phyloP scores from a whole-genome alignment of 2,113 vertebrate species.

The Talpa occidentalis region DNA sequence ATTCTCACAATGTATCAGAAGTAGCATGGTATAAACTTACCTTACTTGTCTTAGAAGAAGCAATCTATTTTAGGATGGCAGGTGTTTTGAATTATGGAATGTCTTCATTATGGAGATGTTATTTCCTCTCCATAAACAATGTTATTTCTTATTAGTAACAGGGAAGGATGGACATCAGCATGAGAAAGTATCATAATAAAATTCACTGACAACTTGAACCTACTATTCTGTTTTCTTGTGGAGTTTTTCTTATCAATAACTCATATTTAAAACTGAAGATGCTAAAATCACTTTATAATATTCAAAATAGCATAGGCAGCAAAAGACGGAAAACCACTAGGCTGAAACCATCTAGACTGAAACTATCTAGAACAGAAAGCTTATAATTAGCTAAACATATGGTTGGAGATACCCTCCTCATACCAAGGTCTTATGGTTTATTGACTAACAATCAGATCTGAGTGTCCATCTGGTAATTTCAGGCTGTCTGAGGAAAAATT shows the following conservation, averaged over 20 bases:
- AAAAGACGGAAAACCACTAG: not conserved
- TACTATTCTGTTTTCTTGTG: not conserved
- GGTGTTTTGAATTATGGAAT: too few relatives aligned
- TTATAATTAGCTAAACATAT: too few relatives aligned
- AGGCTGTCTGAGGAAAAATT: not conserved
- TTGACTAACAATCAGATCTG: not conserved
- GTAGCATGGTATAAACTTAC: not conserved
- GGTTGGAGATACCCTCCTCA: not conserved
- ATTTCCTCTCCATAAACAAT: not conserved
- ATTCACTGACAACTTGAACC: not conserved
- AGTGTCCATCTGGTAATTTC: too few relatives aligned
- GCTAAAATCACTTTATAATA: not conserved
- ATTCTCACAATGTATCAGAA: too few relatives aligned
- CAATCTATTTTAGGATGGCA: not conserved
- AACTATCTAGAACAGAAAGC: too few relatives aligned
- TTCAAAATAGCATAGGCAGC: not conserved
- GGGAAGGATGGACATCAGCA: not conserved
- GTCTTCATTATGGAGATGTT: not conserved
- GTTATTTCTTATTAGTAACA: not conserved
- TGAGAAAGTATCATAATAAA: not conserved
- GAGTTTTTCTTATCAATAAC: not conserved
- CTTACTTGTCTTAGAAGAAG: not conserved
- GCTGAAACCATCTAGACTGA: too few relatives aligned
- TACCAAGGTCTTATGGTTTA: not conserved
- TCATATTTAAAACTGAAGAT: not conserved